These are phyloP conservation scores for Lineus longissimus DNA, from an alignment of 1,140 invertebrate species.

Conservation along the genomic window DNA sequence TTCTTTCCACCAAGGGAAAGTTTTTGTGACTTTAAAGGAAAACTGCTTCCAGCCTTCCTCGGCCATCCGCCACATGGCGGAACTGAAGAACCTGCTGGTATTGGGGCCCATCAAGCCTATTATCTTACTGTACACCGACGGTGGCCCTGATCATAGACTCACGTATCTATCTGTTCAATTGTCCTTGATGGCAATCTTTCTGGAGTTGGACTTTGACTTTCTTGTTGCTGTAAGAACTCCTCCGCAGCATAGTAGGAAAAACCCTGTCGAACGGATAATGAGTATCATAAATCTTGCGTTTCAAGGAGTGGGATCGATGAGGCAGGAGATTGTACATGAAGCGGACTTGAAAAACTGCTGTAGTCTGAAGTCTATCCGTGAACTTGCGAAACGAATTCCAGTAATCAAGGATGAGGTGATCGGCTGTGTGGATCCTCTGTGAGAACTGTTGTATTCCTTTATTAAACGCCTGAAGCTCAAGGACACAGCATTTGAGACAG, in stretches of 20 bases:
- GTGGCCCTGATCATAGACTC: conserved; percentile 24
- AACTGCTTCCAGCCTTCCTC: conserved; percentile 21
- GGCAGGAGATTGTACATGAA: conserved; percentile 7
- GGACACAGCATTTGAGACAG: conserved; percentile 9
- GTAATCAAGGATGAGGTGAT: conserved; percentile 10
- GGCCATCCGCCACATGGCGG: conserved; percentile 20
- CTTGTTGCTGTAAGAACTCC: conserved; percentile 17
- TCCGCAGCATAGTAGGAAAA: conserved; percentile 16
- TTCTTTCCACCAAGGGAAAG: conserved; percentile 20
- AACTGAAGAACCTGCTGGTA: background rate
- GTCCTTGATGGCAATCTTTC: conserved; percentile 15
- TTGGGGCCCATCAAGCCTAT: conserved; percentile 8
- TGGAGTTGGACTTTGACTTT: conserved; percentile 22
- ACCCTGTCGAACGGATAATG: conserved; percentile 27
- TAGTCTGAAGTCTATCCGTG: conserved; percentile 3
- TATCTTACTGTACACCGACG: conserved; percentile 22
- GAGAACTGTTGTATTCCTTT: conserved; percentile 7
- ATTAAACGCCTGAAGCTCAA: conserved; percentile 13
- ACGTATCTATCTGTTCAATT: conserved; percentile 20
- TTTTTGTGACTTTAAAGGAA: conserved; percentile 23
- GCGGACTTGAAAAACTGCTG: conserved; percentile 6
- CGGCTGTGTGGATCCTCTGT: conserved; percentile 11
- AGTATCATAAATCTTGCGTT: conserved; percentile 21
- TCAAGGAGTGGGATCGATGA: background rate
- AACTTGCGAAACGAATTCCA: background rate